Evolutionary conservation across 2,113 vertebrate species (phyloP), one percentile per base, ranked within the genome.

Genomic region (Oryzias javanicus): DNA sequence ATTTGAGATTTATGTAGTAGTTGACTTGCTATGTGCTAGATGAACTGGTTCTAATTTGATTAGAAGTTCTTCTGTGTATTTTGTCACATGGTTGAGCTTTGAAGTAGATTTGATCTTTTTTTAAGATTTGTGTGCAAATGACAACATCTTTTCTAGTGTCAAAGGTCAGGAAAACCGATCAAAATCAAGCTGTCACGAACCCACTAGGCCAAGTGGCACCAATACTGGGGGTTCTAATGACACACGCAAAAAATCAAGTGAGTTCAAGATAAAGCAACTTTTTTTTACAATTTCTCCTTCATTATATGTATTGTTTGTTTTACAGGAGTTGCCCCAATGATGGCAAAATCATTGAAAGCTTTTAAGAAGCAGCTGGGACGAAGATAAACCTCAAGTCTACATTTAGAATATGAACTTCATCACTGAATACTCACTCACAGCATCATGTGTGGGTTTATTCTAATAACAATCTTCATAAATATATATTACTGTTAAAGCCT

Each of bases 251-350:
- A 90, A 86, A 74, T 93, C 90, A 90, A 92, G 94, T 96, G 88
- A 93, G 89, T 78, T 24, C 1, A 40, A 5, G 3, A 27, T 6
- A 56, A 13, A 14, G 67, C 48, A 20, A 5, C 6, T 52, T 18
- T 45, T n/a, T 14, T 42, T 46, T 44, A 1, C 2, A 4, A 4
- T 47, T 29, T 3, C 18, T 55, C 3, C 22, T 55, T 6, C 19
- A 6, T 46, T 15, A 41, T 55, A 4, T 55, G 45, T 49, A 15
- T 42, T 47, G 14, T 46, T 25, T 20, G 10, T 47, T 71, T 14
- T 67, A 56, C 74, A 95, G 94, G 86, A 89, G 86, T 93, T 10
- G 92, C 91, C 59, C 94, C 94, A 61, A 94, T 94, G 78, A 95
- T 95, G 94, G 93, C 87, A 58, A 94, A 94, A 83, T 91, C 92